Evolutionary conservation across 2,113 vertebrate species (phyloP).

Genomic region (Toxotes chatareus): DNA sequence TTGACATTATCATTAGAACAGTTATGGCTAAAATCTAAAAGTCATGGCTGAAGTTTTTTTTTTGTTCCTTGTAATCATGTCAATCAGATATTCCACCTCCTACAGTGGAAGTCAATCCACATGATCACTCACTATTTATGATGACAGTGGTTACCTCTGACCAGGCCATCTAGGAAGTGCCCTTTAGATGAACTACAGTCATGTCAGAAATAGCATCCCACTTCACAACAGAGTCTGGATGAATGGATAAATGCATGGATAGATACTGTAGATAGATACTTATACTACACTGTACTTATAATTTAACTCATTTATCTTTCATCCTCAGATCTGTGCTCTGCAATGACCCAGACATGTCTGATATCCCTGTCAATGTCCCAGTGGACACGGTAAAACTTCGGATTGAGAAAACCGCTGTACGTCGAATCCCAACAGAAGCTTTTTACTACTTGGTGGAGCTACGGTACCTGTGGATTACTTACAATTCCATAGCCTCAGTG

Average conservation of each 20-base stretch:
- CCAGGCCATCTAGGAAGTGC: constrained; percentile 6
- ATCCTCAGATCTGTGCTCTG: constrained; percentile 91
- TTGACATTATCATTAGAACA: neutral
- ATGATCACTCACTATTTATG: constrained; percentile 11
- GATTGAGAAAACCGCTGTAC: constrained; percentile 92
- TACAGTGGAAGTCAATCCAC: neutral
- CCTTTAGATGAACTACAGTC: constrained; percentile 7
- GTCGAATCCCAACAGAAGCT: constrained; percentile 89
- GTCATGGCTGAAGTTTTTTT: neutral
- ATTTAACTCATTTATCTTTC: constrained; percentile 1
- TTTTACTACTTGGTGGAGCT: constrained; percentile 97
- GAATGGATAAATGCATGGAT: neutral
- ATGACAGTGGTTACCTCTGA: constrained; percentile 36
- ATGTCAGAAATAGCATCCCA: neutral
- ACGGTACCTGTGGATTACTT: constrained; percentile 94
- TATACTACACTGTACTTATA: neutral
- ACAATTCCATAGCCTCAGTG: constrained; percentile 89
- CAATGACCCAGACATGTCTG: constrained; percentile 94
- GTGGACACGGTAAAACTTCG: constrained; percentile 93
- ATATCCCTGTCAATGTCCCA: constrained; percentile 92
- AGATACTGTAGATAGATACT: neutral
- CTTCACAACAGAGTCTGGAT: neutral
- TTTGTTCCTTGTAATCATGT: neutral
- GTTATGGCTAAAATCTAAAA: neutral
- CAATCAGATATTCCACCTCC: neutral